These are phyloP conservation scores for Platynereis dumerilii DNA, from an alignment of 2,888 invertebrate genomes.

Conservation along the genomic window DNA sequence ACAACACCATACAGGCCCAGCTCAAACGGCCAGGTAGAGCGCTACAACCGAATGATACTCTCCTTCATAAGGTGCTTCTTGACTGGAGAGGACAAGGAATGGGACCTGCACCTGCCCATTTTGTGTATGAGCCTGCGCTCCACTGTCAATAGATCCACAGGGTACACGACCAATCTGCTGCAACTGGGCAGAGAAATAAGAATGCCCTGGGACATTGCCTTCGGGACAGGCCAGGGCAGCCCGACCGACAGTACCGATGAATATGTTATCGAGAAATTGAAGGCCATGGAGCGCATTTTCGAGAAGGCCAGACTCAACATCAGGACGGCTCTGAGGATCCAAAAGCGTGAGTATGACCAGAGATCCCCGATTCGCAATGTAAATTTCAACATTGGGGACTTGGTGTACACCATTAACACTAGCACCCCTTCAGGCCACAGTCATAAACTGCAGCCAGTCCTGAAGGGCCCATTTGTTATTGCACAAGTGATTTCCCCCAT, in stretches of 20 bases:
- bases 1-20: neutral
- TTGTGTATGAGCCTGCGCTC: neutral
- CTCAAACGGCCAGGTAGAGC: constrained; percentile 11
- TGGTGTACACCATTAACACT: neutral
- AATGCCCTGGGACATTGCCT: neutral
- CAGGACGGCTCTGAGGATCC: too few species aligned
- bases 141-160: neutral
- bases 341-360: too few species aligned
- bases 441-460: neutral
- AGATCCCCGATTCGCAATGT: neutral
- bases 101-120: neutral
- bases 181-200: neutral
- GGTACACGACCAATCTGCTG: neutral
- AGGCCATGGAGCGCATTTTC: too few species aligned
- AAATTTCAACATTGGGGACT: neutral
- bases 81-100: neutral
- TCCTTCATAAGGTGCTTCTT: neutral
- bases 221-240: neutral
- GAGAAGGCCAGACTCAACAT: too few species aligned
- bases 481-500: neutral
- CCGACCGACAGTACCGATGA: too few species aligned
- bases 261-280: neutral
- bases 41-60: neutral
- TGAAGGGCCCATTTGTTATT: neutral
- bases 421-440: neutral